phyloP scores from a whole-genome alignment of 1,140 invertebrate species.

The Lepidostoma basale region DNA sequence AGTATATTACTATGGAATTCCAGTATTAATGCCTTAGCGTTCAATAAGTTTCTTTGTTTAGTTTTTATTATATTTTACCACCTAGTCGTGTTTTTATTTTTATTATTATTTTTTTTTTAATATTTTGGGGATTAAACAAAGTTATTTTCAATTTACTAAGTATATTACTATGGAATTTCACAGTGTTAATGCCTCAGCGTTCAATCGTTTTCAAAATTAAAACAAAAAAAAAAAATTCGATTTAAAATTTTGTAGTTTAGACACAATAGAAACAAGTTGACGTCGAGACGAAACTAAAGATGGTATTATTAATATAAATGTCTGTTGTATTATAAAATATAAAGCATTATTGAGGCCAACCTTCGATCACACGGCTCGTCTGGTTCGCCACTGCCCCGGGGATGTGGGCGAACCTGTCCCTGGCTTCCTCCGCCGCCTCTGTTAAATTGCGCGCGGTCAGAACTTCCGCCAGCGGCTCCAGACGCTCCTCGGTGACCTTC shows the following conservation, averaged over 20 bases:
- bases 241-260: neutral
- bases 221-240: neutral
- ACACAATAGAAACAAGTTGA: neutral
- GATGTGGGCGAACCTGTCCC: slow-evolving; percentile 52
- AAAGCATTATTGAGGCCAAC: slow-evolving; percentile 42
- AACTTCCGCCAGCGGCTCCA: slow-evolving; percentile 52
- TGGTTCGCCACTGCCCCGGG: slow-evolving; percentile 54
- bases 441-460: slow-evolving; percentile 57
- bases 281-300: neutral
- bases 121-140: too few species aligned
- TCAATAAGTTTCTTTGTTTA: too few species aligned
- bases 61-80: too few species aligned
- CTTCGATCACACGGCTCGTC: slow-evolving; percentile 51
- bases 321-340: neutral
- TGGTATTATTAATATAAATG: neutral
- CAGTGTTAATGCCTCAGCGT: neutral
- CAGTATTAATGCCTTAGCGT: too few species aligned
- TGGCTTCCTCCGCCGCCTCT: slow-evolving; percentile 51
- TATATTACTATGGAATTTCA: too few species aligned
- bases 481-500: slow-evolving; percentile 53
- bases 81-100: too few species aligned
- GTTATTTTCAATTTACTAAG: too few species aligned
- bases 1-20: too few species aligned
- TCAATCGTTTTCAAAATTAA: neutral
- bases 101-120: too few species aligned